Evolutionary conservation across 2,797 vertebrate species (phyloP).

Genomic region (Galagoides demidoff): DNA sequence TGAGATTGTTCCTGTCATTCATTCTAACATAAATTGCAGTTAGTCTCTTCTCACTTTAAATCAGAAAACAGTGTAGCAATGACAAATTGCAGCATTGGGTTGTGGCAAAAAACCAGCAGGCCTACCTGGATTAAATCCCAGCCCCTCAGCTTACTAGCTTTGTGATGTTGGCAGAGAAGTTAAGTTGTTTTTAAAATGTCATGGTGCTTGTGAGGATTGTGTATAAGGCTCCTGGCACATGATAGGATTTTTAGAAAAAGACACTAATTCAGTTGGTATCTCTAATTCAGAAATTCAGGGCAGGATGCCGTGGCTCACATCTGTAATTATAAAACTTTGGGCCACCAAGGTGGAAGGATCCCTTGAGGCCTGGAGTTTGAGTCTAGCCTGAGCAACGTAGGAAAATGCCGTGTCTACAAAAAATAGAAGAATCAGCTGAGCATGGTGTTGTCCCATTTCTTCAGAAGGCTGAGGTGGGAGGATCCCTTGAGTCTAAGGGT

Average conservation of each 20-base stretch:
- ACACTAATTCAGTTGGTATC: neutral
- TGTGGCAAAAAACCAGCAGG: neutral
- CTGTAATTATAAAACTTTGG: neutral
- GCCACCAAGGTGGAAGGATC: neutral
- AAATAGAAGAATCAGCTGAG: neutral
- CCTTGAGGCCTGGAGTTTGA: neutral
- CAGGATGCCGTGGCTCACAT: neutral
- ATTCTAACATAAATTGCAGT: neutral
- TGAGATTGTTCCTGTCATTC: conserved; percentile 6
- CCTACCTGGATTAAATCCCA: neutral
- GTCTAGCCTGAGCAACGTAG: neutral
- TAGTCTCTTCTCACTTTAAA: neutral
- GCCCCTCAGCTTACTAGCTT: neutral
- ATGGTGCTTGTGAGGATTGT: neutral
- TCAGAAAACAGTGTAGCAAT: neutral
- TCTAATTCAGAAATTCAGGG: neutral
- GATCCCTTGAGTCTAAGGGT: neutral
- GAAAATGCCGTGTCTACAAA: neutral
- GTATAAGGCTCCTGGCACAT: neutral
- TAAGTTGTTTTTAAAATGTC: neutral
- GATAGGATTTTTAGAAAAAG: neutral
- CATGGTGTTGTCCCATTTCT: neutral
- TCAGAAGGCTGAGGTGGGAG: neutral
- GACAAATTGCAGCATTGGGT: neutral
- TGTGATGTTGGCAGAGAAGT: neutral